Conservation (phyloP, 1,140 invertebrate genomes). For the Drosophila pruinosa region DNA sequence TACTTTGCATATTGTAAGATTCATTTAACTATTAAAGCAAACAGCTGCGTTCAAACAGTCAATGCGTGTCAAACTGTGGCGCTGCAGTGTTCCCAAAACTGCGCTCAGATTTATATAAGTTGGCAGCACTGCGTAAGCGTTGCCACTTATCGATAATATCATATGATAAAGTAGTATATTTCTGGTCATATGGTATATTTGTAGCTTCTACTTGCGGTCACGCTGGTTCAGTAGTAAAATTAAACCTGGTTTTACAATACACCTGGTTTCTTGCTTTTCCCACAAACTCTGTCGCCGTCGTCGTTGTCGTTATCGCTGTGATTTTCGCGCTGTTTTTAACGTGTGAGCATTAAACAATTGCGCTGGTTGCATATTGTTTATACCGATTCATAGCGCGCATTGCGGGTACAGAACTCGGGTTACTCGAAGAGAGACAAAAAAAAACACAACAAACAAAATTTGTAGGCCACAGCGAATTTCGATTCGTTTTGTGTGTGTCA, state of each 20-base stretch:
- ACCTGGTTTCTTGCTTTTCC: conserved; percentile 45
- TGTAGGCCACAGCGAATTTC: conserved; percentile 42
- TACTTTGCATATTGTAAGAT: conserved; percentile 8
- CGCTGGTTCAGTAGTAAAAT: conserved; percentile 38
- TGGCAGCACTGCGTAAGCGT: conserved; percentile 9
- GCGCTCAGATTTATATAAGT: conserved; percentile 6
- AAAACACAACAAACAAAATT: conserved; percentile 29
- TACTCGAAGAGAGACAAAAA: conserved; percentile 28
- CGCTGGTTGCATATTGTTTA: conserved; percentile 44
- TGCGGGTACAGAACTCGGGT: conserved; percentile 18
- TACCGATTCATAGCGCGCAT: conserved; percentile 23
- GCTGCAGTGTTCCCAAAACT: conserved; percentile 34
- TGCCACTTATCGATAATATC: conserved; percentile 3
- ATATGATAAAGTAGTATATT: background rate
- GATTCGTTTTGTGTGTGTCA: conserved; percentile 59
- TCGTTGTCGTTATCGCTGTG: conserved; percentile 8
- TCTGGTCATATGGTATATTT: background rate
- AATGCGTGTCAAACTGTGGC: conserved; percentile 14
- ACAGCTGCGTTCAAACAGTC: conserved; percentile 20
- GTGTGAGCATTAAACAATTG: conserved; percentile 42
- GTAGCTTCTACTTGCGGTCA: background rate
- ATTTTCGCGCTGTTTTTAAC: conserved; percentile 30
- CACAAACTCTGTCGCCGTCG: conserved; percentile 30
- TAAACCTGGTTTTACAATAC: conserved; percentile 35
- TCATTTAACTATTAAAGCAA: background rate